Base-by-base conservation (phyloP, 2,113 vertebrate species). In the Taurulus bubalis region DNA sequence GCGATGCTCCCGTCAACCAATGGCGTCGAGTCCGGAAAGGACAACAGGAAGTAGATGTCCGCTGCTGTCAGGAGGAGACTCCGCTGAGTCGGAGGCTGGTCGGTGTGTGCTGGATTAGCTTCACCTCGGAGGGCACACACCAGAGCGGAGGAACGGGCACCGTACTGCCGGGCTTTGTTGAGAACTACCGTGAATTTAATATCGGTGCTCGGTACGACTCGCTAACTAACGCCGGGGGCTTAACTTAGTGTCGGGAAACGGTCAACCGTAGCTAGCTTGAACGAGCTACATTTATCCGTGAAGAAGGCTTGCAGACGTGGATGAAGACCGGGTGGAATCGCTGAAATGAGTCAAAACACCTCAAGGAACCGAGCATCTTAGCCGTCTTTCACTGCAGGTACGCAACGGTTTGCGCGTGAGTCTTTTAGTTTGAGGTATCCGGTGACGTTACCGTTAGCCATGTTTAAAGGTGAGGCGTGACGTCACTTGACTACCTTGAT, bases 41-140 rank as follows among this genome's bases (percentile, higher is more conserved):
- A 90, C 77, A 92, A 91, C 92, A 91, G 94, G 94, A 95, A 94
- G 89, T 87, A 24, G 67, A 51, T 75, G 49, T 12, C 49, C 38
- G 80, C 40, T 7, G 36, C 38, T 73, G 58, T 79, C 42, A 79
- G 59, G 6, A 42, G 40, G 40, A 58, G 65, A 64, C 22, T 34
- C 34, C 3, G 60, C 45, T 59, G 56, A 82, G 67, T 59, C 53
- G 11, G 58, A 3, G n/a, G 56, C 32, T 67, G 16, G 4, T 2
- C 58, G 34, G 49, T 4, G 24, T 66, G 10, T 59, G 1, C 47
- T n/a, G 58, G 42, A n/a, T 58, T 70, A 42, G 71, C 4, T 26
- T 42, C 2, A 2, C 7, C 4, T 14, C 1, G 8, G 7, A 9
- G 14, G 22, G 26, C 15, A 38, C 2, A 56, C 10, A 59, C 47